Evolutionary conservation across 1,140 invertebrate species (phyloP).

Genomic region (Drosophila mauritiana): DNA sequence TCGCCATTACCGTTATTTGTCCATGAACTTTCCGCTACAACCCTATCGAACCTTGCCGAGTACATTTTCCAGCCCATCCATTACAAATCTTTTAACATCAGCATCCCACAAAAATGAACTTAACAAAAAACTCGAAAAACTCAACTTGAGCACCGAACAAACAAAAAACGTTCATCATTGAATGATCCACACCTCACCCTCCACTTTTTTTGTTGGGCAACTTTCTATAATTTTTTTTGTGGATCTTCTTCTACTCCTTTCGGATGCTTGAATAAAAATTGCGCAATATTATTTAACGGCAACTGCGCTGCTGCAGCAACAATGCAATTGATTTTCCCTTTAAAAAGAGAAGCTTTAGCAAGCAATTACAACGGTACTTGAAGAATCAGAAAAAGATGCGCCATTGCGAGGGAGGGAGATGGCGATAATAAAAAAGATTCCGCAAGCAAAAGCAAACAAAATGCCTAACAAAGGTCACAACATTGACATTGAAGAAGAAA

Average conservation of each 20-base stretch:
- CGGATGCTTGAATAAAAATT: conserved; percentile 73
- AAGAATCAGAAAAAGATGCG: conserved; percentile 34
- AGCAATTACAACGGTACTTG: conserved; percentile 81
- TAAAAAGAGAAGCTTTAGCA: conserved; percentile 48
- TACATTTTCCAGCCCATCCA: conserved; percentile 11
- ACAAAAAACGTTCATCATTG: conserved; percentile 38
- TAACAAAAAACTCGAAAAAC: conserved; percentile 10
- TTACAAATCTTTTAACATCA: conserved; percentile 24
- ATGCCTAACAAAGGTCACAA: conserved; percentile 81
- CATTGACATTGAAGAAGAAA: conserved; percentile 76
- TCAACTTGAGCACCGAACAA: conserved; percentile 8
- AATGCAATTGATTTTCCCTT: conserved; percentile 76
- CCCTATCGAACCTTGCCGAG: conserved; percentile 5
- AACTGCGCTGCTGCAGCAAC: conserved; percentile 41
- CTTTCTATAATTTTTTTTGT: conserved; percentile 33
- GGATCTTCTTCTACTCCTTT: conserved; percentile 20
- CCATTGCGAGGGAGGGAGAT: conserved; percentile 1
- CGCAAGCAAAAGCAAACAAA: conserved; percentile 63
- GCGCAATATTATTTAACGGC: conserved; percentile 77
- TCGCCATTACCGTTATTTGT: background rate
- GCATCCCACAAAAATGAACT: conserved; percentile 18
- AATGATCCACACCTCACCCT: conserved; percentile 21
- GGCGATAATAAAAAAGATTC: conserved; percentile 48
- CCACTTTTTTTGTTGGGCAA: conserved; percentile 19
- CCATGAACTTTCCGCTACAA: conserved; percentile 22